These are phyloP conservation scores for Gisinianus flammeolus DNA, from an alignment of 2,888 invertebrate genomes.

Conservation along the genomic window DNA sequence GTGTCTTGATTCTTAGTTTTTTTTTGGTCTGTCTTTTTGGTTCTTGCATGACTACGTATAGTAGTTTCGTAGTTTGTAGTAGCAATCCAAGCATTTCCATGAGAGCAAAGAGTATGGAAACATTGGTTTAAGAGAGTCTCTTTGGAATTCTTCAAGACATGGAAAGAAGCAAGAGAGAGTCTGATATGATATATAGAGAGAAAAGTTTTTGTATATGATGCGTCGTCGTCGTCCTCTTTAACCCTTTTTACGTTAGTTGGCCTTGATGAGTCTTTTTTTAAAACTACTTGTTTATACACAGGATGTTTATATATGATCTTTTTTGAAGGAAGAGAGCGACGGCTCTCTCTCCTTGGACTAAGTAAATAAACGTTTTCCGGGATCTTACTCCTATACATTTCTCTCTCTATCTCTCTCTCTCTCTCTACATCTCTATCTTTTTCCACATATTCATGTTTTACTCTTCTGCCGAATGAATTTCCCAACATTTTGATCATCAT, in stretches of 20 bases:
- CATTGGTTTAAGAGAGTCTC: neutral
- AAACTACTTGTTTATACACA: conserved; percentile 41
- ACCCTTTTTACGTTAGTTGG: conserved; percentile 37
- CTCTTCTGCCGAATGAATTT: conserved; percentile 10
- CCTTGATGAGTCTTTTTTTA: conserved; percentile 39
- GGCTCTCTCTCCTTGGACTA: conserved; percentile 22
- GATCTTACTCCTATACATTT: conserved; percentile 10
- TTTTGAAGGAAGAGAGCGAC: conserved; percentile 36
- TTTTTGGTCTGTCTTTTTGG: neutral
- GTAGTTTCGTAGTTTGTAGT: neutral
- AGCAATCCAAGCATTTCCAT: neutral
- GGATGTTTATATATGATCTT: conserved; percentile 38
- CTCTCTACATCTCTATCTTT: conserved; percentile 1
- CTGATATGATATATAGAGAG: neutral
- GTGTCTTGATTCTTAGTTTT: conserved; percentile 8
- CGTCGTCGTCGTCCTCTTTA: conserved; percentile 29
- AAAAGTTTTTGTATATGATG: conserved; percentile 21
- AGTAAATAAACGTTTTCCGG: conserved; percentile 39
- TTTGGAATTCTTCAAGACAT: neutral
- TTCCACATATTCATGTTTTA: too few species aligned
- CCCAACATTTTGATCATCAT: conserved; percentile 16
- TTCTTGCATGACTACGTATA: neutral
- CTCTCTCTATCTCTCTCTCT: conserved; percentile 4
- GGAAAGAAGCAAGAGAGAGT: neutral
- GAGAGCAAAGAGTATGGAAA: neutral